A percentile compares a stretch with the other conserved stretches of the same genome.
phyloP scores from a whole-genome alignment of 2,113 vertebrate genomes.

The Amphilophus citrinellus region DNA sequence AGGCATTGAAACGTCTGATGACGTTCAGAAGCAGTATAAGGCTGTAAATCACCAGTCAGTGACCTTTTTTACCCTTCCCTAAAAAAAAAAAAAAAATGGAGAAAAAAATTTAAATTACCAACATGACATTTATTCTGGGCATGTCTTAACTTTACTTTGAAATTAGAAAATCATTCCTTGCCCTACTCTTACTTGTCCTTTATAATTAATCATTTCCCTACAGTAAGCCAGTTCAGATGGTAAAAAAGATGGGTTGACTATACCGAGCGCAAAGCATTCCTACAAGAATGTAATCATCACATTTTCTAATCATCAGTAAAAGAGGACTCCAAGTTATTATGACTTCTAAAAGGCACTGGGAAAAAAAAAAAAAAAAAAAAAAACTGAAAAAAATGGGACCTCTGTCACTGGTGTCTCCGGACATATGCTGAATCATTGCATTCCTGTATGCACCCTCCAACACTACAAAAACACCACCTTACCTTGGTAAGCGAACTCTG shows the following conservation, averaged over 20 bases:
- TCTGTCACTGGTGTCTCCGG: background rate
- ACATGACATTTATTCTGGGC: background rate
- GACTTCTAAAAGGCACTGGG: background rate
- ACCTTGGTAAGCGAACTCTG: background rate
- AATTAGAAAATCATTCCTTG: background rate
- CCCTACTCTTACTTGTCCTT: background rate
- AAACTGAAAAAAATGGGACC: background rate
- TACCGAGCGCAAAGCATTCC: background rate
- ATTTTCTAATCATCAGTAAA: background rate
- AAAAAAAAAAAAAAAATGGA: background rate
- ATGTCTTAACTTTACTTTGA: background rate
- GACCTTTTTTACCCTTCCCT: background rate
- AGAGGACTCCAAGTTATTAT: background rate
- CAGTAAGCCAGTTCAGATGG: background rate
- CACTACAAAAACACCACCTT: background rate
- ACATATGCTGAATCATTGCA: background rate
- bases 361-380: background rate
- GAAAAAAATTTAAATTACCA: background rate
- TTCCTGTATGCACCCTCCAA: background rate
- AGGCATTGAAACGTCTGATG: background rate
- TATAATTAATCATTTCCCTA: slow-evolving; percentile 6
- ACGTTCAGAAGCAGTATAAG: background rate
- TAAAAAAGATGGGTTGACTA: background rate
- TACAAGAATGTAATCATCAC: background rate
- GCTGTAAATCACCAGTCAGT: background rate